Evolutionary conservation across 2,113 vertebrate genomes (phyloP).

Genomic region (Fregata magnificens): DNA sequence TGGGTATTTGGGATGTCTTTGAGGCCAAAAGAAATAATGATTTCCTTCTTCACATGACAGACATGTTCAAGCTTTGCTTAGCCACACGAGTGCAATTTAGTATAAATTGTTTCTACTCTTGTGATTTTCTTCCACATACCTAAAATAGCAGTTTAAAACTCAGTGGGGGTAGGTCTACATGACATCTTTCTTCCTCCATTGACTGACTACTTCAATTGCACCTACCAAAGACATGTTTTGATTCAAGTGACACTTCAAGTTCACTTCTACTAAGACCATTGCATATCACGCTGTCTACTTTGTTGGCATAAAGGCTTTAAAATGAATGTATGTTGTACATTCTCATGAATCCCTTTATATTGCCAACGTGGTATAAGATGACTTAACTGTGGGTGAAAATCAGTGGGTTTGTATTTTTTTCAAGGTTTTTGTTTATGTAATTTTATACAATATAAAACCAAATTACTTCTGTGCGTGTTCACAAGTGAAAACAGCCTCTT

Average conservation of each 20-base stretch:
- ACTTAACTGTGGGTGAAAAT: background rate
- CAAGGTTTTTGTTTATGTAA: background rate
- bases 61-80: background rate
- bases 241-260: background rate
- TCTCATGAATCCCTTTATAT: background rate
- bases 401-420: background rate
- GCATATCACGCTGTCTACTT: background rate
- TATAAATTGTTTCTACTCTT: background rate
- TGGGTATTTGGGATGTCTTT: background rate
- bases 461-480: background rate
- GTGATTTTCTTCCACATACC: background rate
- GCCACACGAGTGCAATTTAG: background rate
- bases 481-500: background rate
- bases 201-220: background rate
- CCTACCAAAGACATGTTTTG: background rate
- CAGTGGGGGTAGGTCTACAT: fast-evolving
- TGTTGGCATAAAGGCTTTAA: background rate
- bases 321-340: background rate
- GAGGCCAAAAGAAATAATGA: background rate
- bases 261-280: background rate
- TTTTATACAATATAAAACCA: background rate
- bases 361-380: background rate
- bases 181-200: background rate
- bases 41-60: background rate
- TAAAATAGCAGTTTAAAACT: background rate